A percentile compares a stretch with the other conserved stretches of the same genome.
These are phyloP conservation scores for Nerophis ophidion DNA, from an alignment of 2,113 vertebrate species.

Conservation along the genomic window DNA sequence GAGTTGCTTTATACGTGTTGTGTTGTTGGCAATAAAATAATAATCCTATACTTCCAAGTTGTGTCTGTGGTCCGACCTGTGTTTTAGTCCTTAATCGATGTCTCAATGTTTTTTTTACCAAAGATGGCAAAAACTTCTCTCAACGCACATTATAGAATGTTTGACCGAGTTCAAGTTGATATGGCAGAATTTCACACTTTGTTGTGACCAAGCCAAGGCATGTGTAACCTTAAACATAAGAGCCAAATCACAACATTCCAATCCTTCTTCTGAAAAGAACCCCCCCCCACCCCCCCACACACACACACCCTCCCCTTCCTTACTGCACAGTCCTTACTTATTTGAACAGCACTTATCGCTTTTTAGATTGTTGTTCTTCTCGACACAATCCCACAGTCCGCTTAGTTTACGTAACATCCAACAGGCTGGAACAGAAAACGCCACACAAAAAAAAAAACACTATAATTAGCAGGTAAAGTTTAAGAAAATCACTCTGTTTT, in stretches of 20 bases:
- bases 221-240: constrained; percentile 46
- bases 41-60: no score
- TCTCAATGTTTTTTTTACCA: no score
- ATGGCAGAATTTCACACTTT: constrained; percentile 53
- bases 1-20: no score
- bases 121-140: no score
- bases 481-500: constrained; percentile 16
- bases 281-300: no score
- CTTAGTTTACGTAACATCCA: background rate
- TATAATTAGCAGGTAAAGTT: constrained; percentile 16
- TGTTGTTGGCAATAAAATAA: no score
- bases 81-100: no score
- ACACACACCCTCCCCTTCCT: no score
- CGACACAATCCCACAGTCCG: background rate
- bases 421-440: no score
- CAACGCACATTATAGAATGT: constrained; percentile 5
- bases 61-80: no score
- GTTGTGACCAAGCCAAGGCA: constrained; percentile 32
- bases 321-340: background rate
- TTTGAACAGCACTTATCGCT: background rate
- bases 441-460: background rate
- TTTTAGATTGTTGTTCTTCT: background rate
- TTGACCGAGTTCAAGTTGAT: constrained; percentile 50
- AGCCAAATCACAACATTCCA: constrained; percentile 45
- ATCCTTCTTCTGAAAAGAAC: constrained; percentile 11